Evolutionary conservation across 2,113 vertebrate species (phyloP), one percentile per base, ranked within the genome.

Genomic region (Channa maculata): DNA sequence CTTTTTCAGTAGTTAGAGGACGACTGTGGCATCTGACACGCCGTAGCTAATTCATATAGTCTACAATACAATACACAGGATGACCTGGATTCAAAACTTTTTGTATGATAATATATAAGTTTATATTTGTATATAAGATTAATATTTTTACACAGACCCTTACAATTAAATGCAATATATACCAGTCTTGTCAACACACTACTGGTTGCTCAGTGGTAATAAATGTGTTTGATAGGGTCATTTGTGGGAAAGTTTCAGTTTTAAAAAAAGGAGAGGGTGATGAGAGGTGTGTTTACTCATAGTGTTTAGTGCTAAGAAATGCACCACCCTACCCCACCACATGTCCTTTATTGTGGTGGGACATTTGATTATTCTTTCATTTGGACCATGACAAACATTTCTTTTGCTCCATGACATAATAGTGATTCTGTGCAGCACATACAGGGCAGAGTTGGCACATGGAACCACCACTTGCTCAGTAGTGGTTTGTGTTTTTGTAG

Each of bases 401-500:
- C 10, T 76, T 71, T 87, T 84, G 55, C 78, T 70, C 74, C 65
- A 73, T 77, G 72, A 82, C 77, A 69, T 33, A 76, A 54, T 77
- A 60, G 77, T 13, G 1, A 51, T 41, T 61, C 46, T 72, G 50
- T 33, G 57, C 63, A 39, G 38, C 45, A 57, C 1, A 13, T 61
- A 38, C 46, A 24, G 44, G 49, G 53, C 64, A 44, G 62, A 65
- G 60, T 34, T 63, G 50, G 65, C 53, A 75, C 63, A 52, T 73
- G 15, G 13, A 71, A 52, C 48, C 59, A 46, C 69, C 36, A 55
- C 38, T 77, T 65, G 61, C 74, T 84, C 70, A 79, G 82, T 72
- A 69, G 85, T 79, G 88, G 80, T 87, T 85, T 80, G 71, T 75
- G 77, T 85, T 82, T 81, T 82, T 87, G 82, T 81, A 66, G 76